These are phyloP conservation scores for Hemitrygon akajei DNA, from an alignment of 2,797 vertebrate species.

Conservation along the genomic window DNA sequence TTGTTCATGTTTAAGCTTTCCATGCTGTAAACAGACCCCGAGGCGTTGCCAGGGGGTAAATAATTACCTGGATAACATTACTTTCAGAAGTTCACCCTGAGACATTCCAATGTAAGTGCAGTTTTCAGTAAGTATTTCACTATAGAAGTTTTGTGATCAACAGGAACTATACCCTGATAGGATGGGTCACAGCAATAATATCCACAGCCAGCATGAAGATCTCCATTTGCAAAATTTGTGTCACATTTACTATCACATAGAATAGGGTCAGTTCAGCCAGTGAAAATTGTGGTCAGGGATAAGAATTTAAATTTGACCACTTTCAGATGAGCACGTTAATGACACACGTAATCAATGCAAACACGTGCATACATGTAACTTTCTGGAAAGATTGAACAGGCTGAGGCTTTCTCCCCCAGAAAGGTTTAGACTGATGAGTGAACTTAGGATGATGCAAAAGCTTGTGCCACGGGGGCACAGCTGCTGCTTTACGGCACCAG, in stretches of 20 bases:
- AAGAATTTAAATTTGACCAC: too few species aligned
- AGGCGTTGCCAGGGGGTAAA: neutral
- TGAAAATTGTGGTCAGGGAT: too few species aligned
- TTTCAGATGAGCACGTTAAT: too few species aligned
- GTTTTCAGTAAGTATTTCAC: neutral
- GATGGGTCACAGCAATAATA: neutral
- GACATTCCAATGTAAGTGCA: neutral
- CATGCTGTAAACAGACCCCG: neutral
- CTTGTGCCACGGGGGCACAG: neutral
- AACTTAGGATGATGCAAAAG: neutral
- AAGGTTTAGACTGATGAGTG: neutral
- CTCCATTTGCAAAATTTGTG: neutral
- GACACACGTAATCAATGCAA: too few species aligned
- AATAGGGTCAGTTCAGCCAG: neutral
- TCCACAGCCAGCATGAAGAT: neutral
- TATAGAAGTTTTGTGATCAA: neutral
- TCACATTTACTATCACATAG: neutral
- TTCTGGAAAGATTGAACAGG: neutral
- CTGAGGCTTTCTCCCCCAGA: neutral
- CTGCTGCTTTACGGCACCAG: too few species aligned
- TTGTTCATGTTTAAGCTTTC: neutral
- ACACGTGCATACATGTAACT: neutral
- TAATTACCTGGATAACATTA: neutral
- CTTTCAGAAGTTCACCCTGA: neutral
- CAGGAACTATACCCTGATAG: neutral